Conservation (phyloP, 37 sponge, comb jelly and placozoan genomes). For the Oscarella lobularis region DNA sequence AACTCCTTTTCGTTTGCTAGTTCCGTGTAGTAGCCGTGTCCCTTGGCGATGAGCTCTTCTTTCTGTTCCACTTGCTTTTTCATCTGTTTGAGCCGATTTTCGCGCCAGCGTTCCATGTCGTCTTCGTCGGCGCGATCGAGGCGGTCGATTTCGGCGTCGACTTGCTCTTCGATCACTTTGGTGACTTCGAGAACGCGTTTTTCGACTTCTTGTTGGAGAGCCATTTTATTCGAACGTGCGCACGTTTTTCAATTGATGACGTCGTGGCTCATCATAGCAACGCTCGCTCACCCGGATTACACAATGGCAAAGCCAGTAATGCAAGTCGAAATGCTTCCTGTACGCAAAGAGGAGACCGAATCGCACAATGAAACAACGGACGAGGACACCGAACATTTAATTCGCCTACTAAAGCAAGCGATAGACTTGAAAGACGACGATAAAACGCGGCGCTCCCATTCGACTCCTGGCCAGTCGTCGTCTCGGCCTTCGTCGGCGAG, state of each 20-base stretch:
- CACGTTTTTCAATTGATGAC: no score
- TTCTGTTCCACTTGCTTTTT: constrained; percentile 66
- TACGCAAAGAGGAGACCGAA: no score
- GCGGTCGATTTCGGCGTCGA: constrained; percentile 75
- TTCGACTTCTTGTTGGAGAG: constrained; percentile 20
- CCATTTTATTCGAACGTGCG: not conserved
- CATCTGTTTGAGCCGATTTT: constrained; percentile 39
- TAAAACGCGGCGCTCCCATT: no score
- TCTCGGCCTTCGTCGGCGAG: no score
- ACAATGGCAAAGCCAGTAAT: no score
- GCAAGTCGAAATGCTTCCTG: constrained; percentile 2
- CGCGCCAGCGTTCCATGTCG: constrained; percentile 65
- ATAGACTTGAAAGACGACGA: no score
- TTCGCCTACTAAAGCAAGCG: no score
- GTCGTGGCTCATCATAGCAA: no score
- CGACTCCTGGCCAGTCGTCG: no score
- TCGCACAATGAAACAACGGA: no score
- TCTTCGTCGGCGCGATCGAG: constrained; percentile 68
- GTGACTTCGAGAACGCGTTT: constrained; percentile 43
- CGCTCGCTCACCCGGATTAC: no score
- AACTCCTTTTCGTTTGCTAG: constrained; percentile 88
- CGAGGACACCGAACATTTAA: no score
- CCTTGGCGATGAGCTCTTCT: constrained; percentile 63
- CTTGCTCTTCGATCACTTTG: constrained; percentile 50
- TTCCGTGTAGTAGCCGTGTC: constrained; percentile 83